Evolutionary conservation across 2,888 invertebrate species (phyloP).

Genomic region (Mystacides longicornis): DNA sequence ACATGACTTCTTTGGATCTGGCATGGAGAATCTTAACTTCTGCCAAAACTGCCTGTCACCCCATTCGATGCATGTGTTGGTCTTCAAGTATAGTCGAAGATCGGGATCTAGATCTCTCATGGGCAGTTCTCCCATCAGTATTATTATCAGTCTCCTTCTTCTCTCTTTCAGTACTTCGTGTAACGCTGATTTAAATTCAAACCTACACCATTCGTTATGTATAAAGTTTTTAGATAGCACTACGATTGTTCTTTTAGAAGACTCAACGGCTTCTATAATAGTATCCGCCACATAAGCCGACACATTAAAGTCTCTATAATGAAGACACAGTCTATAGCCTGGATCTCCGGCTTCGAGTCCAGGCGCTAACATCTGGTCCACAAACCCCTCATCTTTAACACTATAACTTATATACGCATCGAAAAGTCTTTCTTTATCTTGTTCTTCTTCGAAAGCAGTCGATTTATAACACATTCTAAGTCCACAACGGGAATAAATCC

Average conservation of each 20-base stretch:
- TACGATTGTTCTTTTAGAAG: constrained; percentile 81
- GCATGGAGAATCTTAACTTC: constrained; percentile 86
- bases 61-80: constrained; percentile 88
- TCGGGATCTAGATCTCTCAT: constrained; percentile 86
- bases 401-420: constrained; percentile 96
- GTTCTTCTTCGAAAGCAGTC: constrained; percentile 70
- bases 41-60: constrained; percentile 96
- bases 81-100: constrained; percentile 80
- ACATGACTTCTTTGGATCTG: constrained; percentile 61
- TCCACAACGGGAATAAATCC: constrained; percentile 82
- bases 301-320: constrained; percentile 86
- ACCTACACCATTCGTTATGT: constrained; percentile 90
- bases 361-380: constrained; percentile 80
- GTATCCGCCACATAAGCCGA: constrained; percentile 87
- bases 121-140: constrained; percentile 83
- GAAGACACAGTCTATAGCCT: constrained; percentile 80
- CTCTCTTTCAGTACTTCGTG: constrained; percentile 84
- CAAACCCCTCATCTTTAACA: constrained; percentile 86
- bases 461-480: constrained; percentile 81
- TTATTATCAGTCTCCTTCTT: constrained; percentile 79
- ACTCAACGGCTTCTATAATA: constrained; percentile 86
- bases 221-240: constrained; percentile 89
- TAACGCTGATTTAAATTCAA: constrained; percentile 90
- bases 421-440: constrained; percentile 78
- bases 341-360: constrained; percentile 77